These are phyloP conservation scores for Pipistrellus kuhlii DNA, from an alignment of 2,797 vertebrate species.

Conservation along the genomic window DNA sequence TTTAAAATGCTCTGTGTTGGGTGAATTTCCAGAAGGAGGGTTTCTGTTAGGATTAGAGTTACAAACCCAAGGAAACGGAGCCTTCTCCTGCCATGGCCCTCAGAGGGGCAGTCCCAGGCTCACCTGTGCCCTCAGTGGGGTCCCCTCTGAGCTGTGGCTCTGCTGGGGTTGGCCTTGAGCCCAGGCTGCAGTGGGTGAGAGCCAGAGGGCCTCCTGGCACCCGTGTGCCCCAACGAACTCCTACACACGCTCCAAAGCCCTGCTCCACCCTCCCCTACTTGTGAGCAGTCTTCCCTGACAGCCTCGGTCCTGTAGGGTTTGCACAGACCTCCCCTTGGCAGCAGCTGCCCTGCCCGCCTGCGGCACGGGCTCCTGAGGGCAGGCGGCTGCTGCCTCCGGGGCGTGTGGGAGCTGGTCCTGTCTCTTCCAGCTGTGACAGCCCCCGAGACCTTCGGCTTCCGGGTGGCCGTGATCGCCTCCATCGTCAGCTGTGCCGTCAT, in stretches of 20 bases:
- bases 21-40: neutral
- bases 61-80: neutral
- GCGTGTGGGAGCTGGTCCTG: neutral
- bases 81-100: neutral
- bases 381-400: neutral
- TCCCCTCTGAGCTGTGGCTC: neutral
- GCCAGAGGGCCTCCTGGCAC: neutral
- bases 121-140: fast-evolving
- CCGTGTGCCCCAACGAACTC: neutral
- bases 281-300: neutral
- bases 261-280: too few species aligned
- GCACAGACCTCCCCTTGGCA: neutral
- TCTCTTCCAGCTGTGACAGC: constrained; percentile 88
- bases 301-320: neutral
- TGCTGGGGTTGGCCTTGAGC: neutral
- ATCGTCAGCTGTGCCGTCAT: constrained; percentile 94
- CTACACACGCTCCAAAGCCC: neutral
- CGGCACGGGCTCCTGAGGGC: neutral
- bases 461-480: constrained; percentile 93
- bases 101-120: neutral
- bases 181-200: neutral
- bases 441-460: constrained; percentile 92
- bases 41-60: neutral
- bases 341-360: neutral
- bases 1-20: neutral